Conservation (phyloP, 2,797 vertebrate genomes). For the Tauraco hartlaubi region DNA sequence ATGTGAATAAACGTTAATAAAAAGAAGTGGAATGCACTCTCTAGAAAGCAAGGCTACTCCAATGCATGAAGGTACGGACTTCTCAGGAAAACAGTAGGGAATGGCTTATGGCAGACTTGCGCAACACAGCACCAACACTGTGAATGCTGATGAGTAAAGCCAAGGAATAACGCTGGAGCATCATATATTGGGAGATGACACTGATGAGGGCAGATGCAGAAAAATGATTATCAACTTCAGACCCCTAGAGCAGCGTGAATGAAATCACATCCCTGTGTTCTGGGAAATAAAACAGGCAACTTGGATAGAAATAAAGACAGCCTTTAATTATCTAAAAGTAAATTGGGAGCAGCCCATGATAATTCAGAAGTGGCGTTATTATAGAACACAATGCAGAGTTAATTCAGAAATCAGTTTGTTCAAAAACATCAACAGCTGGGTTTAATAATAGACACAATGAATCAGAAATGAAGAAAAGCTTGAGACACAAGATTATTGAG, state of each 20-base stretch:
- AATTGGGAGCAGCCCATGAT: constrained; percentile 80
- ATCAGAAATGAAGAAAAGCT: constrained; percentile 80
- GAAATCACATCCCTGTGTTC: constrained; percentile 79
- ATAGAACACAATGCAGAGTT: constrained; percentile 79
- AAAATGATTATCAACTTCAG: constrained; percentile 81
- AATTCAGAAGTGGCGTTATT: constrained; percentile 81
- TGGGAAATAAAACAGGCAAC: constrained; percentile 82
- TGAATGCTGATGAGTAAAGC: constrained; percentile 68
- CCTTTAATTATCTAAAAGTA: constrained; percentile 86
- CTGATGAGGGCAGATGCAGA: constrained; percentile 77
- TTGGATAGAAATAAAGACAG: constrained; percentile 80
- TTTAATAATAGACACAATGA: constrained; percentile 81
- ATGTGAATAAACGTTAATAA: not conserved
- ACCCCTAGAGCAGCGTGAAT: constrained; percentile 78
- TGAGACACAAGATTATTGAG: constrained; percentile 75
- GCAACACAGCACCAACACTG: constrained; percentile 6
- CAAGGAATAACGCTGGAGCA: constrained; percentile 34
- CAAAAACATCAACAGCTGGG: constrained; percentile 84
- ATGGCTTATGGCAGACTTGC: constrained; percentile 41
- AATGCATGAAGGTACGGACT: constrained; percentile 17
- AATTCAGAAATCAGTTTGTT: constrained; percentile 83
- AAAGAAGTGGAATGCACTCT: not conserved
- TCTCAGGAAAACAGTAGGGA: constrained; percentile 49
- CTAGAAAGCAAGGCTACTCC: constrained; percentile 43
- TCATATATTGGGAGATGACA: constrained; percentile 63